Evolutionary conservation across 1,140 invertebrate genomes (phyloP).

Genomic region (Cyphomyrmex costatus): DNA sequence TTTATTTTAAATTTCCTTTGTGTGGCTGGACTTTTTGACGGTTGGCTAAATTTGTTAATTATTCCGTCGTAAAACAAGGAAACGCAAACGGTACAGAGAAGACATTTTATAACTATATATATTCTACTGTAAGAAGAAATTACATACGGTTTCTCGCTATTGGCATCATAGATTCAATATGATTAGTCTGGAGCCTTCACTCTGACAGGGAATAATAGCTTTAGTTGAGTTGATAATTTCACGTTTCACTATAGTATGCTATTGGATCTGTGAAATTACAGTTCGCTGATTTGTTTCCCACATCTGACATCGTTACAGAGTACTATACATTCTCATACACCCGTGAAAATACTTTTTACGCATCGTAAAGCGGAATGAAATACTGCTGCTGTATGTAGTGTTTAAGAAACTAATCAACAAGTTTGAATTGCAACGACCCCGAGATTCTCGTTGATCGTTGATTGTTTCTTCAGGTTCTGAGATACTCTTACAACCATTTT

Average conservation of each 20-base stretch:
- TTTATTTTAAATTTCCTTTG: not conserved
- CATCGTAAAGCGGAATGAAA: constrained; percentile 26
- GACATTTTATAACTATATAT: constrained; percentile 21
- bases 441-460: constrained; percentile 14
- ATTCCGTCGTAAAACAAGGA: not conserved
- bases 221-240: constrained; percentile 34
- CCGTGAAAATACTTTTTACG: constrained; percentile 40
- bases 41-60: not conserved
- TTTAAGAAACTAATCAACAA: constrained; percentile 59
- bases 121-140: constrained; percentile 6
- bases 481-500: constrained; percentile 5
- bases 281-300: constrained; percentile 36
- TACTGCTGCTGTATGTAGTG: not conserved
- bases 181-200: not conserved
- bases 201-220: constrained; percentile 37
- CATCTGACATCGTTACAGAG: constrained; percentile 35
- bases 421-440: constrained; percentile 5
- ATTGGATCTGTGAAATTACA: constrained; percentile 42
- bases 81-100: not conserved
- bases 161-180: constrained; percentile 28
- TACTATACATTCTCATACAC: constrained; percentile 36
- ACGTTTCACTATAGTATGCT: not conserved
- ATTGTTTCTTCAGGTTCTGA: constrained; percentile 25
- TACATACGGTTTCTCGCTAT: constrained; percentile 25
- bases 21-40: not conserved